Evolutionary conservation across 2,113 vertebrate species (phyloP), one percentile per base, ranked within the genome.

Genomic region (Paradisaea rubra): DNA sequence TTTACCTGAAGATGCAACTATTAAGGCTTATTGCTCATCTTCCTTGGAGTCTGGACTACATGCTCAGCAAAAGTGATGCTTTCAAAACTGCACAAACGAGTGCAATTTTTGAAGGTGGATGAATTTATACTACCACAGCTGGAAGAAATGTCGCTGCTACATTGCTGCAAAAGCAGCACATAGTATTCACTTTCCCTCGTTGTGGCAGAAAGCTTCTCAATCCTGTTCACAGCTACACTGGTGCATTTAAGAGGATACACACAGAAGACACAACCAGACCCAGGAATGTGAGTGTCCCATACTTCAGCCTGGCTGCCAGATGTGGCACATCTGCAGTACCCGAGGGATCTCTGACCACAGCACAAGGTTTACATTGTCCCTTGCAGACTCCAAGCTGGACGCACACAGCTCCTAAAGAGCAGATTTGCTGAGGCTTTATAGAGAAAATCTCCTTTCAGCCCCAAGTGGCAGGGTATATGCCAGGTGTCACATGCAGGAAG

Each of bases 221-320:
- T 30, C 42, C 23, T 76, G 23, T 35, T 80, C 57, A 50, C 53
- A 56, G 61, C 25, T 39, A 21, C 23, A 10, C 44, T 30, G 31
- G 3, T 37, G 11, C 27, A 30, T 54, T 69, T 60, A 44, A 66
- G 35, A 41, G 59, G 27, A 33, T 20, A 15, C 12, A 12, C 6
- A 21, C 14, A 52, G 27, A 66, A 28, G 7, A 66, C 17, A 30
- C 28, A 78, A 63, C 4, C 42, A 53, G n/a, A 49, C 61, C 64
- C 19, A 37, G 0, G 1, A 14, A 20, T 13, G 11, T 31, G 31
- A 45, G n/a, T 31, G 5, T 49, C 24, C 14, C 4, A 0, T 18
- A 28, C 21, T 19, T 83, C 66, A 80, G 20, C 35, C 74, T 86
- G 44, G 39, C 35, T 68, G 35, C 21, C 68, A 83, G 59, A 84